Percentiles rank a stretch among this genome's conserved stretches.
Evolutionary conservation across 1,140 invertebrate genomes (phyloP).

Genomic region (Samia ricini): DNA sequence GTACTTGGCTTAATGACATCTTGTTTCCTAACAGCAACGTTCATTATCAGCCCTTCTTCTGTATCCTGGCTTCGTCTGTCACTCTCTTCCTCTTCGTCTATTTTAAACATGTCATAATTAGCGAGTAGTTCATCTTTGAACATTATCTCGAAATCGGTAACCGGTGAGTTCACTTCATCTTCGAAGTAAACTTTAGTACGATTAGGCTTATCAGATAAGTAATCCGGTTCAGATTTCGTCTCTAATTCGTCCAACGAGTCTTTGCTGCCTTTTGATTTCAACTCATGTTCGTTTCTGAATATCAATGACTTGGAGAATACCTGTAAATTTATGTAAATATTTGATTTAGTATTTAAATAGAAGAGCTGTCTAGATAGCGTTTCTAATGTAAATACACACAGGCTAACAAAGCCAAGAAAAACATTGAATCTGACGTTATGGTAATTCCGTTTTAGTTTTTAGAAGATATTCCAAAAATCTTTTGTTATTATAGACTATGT

Average conservation of each 20-base stretch:
- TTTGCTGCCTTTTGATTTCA: slow-evolving; percentile 53
- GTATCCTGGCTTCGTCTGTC: slow-evolving; percentile 54
- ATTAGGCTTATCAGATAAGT: slow-evolving; percentile 59
- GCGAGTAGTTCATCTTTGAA: slow-evolving; percentile 72
- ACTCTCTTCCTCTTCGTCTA: slow-evolving; percentile 73
- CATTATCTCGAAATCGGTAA: slow-evolving; percentile 77
- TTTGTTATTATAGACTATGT: background rate
- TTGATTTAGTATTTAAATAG: background rate
- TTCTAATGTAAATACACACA: background rate
- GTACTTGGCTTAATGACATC: slow-evolving; percentile 67
- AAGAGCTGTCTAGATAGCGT: background rate
- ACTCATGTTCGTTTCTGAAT: slow-evolving; percentile 71
- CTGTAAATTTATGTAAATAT: slow-evolving; percentile 39
- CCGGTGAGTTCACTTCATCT: slow-evolving; percentile 64
- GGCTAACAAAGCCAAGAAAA: background rate
- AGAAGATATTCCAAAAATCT: background rate
- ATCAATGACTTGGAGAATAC: slow-evolving; percentile 76
- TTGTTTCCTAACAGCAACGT: slow-evolving; percentile 59
- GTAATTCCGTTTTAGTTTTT: background rate
- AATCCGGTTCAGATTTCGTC: slow-evolving; percentile 68
- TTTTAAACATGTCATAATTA: slow-evolving; percentile 69
- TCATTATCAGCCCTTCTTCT: slow-evolving; percentile 68
- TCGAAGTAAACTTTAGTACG: slow-evolving; percentile 72
- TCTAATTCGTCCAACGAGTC: slow-evolving; percentile 59
- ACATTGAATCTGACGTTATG: background rate